Evolutionary conservation across 2,888 invertebrate species (phyloP), one percentile per base, ranked within the genome.

Genomic region (Parnassius apollo): DNA sequence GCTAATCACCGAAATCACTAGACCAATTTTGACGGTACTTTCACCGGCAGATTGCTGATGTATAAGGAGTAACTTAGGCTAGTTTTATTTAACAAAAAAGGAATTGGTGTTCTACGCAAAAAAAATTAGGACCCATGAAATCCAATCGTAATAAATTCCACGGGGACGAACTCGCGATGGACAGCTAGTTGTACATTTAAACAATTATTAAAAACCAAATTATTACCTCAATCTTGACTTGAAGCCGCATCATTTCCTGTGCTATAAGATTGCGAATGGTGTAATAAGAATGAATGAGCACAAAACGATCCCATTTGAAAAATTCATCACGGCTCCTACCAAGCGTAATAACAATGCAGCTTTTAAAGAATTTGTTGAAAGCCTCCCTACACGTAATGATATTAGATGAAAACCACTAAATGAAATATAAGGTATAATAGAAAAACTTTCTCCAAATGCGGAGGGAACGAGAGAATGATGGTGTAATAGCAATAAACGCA

Each of bases 341-440:
- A 55, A 58, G 66, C 67, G 65, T 65, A 68, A 69, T 67, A 59
- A 64, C 63, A 69, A 65, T 64, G 65, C 66, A 67, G 67, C 65
- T 68, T 67, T 66, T 71, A 69, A 68, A 69, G 66, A 68, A 71
- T 71, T 67, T 62, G 63, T 68, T 61, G 62, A 71, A 72, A 72
- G 70, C 71, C 64, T 63, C 64, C 62, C 60, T 46, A 64, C 57
- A 60, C 66, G 61, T 71, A 74, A 74, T 73, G 69, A 73, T 75
- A 78, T 79, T 76, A 77, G 70, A 75, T 72, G 76, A 78, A 78
- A 72, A 75, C 77, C 63, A 71, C 74, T 75, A 79, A 83, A 83
- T 83, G 76, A 81, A 81, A 84, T 83, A 82, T 81, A 74, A 75
- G 68, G 74, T 69, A 75, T 80, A 80, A 82, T 81, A 81, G 54